phyloP scores from a whole-genome alignment of 2,113 vertebrate species.

The Bettongia penicillata region DNA sequence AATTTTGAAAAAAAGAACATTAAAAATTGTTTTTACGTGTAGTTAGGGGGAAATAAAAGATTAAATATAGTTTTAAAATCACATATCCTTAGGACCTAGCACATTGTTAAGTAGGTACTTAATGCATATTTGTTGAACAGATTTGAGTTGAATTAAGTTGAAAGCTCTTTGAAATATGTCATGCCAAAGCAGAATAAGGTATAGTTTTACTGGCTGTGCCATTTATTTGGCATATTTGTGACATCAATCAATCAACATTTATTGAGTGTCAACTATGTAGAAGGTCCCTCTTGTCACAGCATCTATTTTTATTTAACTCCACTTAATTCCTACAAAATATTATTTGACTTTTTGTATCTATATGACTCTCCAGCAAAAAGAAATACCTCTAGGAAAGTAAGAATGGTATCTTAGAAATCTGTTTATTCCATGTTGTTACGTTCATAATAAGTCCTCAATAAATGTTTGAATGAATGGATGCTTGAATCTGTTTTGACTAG shows the following conservation, averaged over 20 bases:
- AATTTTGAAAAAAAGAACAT: neutral
- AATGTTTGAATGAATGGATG: neutral
- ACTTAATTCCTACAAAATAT: neutral
- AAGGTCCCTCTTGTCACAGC: neutral
- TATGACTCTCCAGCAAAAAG: neutral
- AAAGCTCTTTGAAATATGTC: neutral
- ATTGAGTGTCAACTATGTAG: neutral
- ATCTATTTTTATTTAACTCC: neutral
- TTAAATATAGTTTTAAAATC: neutral
- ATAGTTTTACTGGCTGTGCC: neutral
- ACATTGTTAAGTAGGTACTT: neutral
- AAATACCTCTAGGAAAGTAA: neutral
- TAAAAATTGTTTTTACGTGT: neutral
- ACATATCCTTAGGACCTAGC: neutral
- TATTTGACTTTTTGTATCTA: neutral
- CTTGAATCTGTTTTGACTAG: neutral
- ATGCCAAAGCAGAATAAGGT: neutral
- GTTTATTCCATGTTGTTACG: neutral
- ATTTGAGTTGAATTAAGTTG: neutral
- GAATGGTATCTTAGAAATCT: neutral
- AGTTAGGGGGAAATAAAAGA: neutral
- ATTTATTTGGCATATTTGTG: neutral
- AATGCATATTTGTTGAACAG: neutral
- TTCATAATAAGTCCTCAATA: neutral
- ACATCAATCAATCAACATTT: neutral